Evolutionary conservation across 2,113 vertebrate species (phyloP).

Genomic region (Brienomyrus brachyistius): DNA sequence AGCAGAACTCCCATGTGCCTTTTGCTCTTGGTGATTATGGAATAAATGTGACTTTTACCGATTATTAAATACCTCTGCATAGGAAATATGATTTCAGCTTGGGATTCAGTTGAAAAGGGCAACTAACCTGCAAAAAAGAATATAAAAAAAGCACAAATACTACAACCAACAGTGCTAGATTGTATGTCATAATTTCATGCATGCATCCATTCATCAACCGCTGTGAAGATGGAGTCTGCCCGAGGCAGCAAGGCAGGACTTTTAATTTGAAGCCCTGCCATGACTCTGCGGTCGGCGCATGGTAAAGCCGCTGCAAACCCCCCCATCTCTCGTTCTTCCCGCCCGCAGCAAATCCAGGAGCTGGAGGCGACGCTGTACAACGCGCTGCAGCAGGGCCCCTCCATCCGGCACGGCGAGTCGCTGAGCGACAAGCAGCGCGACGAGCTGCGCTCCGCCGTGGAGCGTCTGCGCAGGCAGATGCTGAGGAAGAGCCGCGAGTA

Average conservation of each 20-base stretch:
- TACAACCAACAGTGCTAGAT: not conserved
- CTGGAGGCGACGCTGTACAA: slow-evolving; percentile 97
- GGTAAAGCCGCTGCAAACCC: not conserved
- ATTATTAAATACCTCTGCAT: not conserved
- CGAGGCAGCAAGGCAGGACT: not conserved
- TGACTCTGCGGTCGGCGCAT: not conserved
- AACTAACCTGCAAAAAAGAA: not conserved
- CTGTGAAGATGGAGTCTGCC: not conserved
- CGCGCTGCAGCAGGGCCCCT: slow-evolving; percentile 94
- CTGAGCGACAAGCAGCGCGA: slow-evolving; percentile 88
- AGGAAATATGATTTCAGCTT: not conserved
- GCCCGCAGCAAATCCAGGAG: slow-evolving; percentile 91
- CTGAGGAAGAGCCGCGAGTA: slow-evolving; percentile 94
- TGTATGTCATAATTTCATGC: not conserved
- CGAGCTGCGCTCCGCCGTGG: slow-evolving; percentile 84
- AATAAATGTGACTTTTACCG: not conserved
- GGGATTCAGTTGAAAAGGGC: not conserved
- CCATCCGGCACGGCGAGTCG: slow-evolving; percentile 89
- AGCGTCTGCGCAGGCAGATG: slow-evolving; percentile 93
- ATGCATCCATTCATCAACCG: not conserved
- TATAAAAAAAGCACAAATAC: not conserved
- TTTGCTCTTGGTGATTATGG: not conserved
- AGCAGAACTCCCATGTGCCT: not conserved
- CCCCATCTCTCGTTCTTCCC: not conserved
- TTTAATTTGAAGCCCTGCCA: not conserved